Conservation (phyloP, 1,140 invertebrate genomes). For the Eueides isabella region DNA sequence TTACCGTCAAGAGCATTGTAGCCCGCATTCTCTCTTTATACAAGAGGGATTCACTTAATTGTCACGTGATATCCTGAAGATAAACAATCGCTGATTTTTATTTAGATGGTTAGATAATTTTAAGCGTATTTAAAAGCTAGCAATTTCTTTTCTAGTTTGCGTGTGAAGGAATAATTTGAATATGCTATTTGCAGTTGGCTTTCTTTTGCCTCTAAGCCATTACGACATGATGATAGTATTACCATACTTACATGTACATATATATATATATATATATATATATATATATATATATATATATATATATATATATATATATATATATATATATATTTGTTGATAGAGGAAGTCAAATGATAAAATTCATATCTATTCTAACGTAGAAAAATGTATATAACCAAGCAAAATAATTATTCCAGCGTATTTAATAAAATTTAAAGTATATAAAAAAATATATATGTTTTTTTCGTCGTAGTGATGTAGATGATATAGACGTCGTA, state of each 20-base stretch:
- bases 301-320: background rate
- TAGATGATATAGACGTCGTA: background rate
- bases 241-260: background rate
- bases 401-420: background rate
- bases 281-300: background rate
- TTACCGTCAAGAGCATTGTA: background rate
- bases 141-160: background rate
- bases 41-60: conserved; percentile 7
- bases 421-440: background rate
- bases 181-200: background rate
- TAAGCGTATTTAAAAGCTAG: background rate
- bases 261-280: background rate
- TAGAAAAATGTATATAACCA: background rate
- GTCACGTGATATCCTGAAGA: conserved; percentile 8
- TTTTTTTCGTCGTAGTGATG: no score
- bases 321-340: background rate
- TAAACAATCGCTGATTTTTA: background rate
- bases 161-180: background rate
- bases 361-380: background rate
- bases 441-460: background rate
- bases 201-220: background rate
- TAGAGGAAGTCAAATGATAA: background rate
- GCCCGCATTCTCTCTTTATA: conserved; percentile 7
- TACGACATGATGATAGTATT: background rate
- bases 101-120: background rate